Evolutionary conservation across 1,140 invertebrate species (phyloP).

Genomic region (Calephelis nemesis): DNA sequence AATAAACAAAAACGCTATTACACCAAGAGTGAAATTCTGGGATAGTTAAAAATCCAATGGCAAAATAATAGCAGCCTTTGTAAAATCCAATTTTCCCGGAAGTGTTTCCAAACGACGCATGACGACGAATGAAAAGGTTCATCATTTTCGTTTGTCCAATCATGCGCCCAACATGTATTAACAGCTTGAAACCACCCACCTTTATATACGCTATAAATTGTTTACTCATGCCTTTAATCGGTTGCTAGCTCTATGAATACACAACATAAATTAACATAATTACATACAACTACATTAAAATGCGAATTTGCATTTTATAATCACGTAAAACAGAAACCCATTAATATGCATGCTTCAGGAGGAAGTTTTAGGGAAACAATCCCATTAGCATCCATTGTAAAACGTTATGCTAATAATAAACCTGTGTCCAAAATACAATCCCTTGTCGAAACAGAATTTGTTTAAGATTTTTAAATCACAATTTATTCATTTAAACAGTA

Average conservation of each 20-base stretch:
- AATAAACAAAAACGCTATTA: too few relatives aligned
- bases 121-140: too few relatives aligned
- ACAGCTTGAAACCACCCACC: too few relatives aligned
- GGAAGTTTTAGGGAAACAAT: conserved; percentile 9
- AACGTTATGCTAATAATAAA: conserved; percentile 12
- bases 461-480: background rate
- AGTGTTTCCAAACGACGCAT: too few relatives aligned
- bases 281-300: background rate
- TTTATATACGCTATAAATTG: background rate
- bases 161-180: too few relatives aligned
- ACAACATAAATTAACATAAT: conserved; percentile 1
- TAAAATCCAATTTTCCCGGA: too few relatives aligned
- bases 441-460: background rate
- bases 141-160: too few relatives aligned
- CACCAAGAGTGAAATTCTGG: too few relatives aligned
- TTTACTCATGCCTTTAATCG: background rate
- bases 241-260: background rate
- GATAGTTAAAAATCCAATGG: too few relatives aligned
- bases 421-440: background rate
- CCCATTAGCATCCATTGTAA: conserved; percentile 12
- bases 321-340: conserved; percentile 6
- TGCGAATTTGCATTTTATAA: conserved; percentile 13
- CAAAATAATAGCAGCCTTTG: too few relatives aligned
- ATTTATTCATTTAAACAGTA: background rate
- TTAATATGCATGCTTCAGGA: conserved; percentile 11